Base-by-base conservation (phyloP, 2,888 invertebrate genomes). In the Melanotus villosus region DNA sequence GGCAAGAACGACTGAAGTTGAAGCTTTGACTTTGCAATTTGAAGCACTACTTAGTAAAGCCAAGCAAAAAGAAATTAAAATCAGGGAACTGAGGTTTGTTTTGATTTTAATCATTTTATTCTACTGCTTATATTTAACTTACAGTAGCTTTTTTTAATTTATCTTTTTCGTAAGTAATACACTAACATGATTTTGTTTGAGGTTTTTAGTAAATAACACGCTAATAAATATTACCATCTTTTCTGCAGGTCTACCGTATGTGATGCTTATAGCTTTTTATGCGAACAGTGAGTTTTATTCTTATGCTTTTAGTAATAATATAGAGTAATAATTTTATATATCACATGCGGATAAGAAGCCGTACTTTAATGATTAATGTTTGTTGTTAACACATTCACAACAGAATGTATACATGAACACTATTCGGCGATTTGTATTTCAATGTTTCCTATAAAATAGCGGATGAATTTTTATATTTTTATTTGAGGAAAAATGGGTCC, bases 11-110 rank as follows among this genome's bases (percentile, higher is more conserved):
- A 88, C 89, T 73, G 88, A 91, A 83, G 90, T 95, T 9, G 87
- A 89, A 74, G 87, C 88, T 68, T 85, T 95, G 57, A 86, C 89
- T 41, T 84, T 90, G 73, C 88, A 91, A 81, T 94, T 92, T 81
- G 90, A 91, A 73, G 88, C 89, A 62, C 86, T 94, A 65, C 85
- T 92, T 65, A 88, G 89, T 52, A 89, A 89, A 80, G 93, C 93
- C 71, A 91, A 93, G 84, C 89, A 90, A 75, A 88, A 92, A 66
- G 93, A 93, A 82, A 89, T 92, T 77, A 91, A 92, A 85, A 90
- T 93, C 75, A 89, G 92, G 78, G 93, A 93, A 82, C 83, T 92
- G 80, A 93, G 93, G 94, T 94, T 80, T 84, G 89, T 70, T 26
- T 19, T 58, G 21, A 50, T 47, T 21, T 3, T 30, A 45, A 21